Evolutionary conservation across 1,140 invertebrate species (phyloP).

Genomic region (Zaprionus camerounensis): DNA sequence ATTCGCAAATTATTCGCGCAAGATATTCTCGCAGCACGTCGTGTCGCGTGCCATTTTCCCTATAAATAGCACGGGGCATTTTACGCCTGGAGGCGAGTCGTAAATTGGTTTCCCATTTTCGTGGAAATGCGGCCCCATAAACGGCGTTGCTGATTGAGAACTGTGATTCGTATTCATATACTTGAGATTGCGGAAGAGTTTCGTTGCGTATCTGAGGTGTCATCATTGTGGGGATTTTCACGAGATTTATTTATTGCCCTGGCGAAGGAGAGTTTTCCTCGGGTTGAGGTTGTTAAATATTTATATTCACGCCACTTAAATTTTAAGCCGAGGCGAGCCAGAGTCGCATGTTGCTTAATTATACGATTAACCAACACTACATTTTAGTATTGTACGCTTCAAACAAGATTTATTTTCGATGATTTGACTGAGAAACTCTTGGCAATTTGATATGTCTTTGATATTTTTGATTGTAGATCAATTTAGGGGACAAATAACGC

Average conservation of each 20-base stretch:
- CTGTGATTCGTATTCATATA: neutral
- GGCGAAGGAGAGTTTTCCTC: neutral
- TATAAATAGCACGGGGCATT: slow-evolving; percentile 31
- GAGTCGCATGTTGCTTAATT: neutral
- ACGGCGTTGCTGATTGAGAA: slow-evolving; percentile 1
- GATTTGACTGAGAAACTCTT: too few relatives aligned
- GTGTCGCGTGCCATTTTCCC: slow-evolving; percentile 42
- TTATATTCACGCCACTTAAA: neutral
- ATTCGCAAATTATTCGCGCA: slow-evolving; percentile 3
- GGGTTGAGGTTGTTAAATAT: neutral
- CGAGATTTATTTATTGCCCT: neutral
- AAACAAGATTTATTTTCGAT: too few relatives aligned
- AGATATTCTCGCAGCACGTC: slow-evolving; percentile 17
- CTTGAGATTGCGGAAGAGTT: neutral
- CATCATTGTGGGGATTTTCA: neutral
- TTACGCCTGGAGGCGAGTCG: slow-evolving; percentile 5
- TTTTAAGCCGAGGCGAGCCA: neutral
- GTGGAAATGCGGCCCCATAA: neutral
- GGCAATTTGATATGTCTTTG: too few relatives aligned
- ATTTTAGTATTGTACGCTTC: too few relatives aligned
- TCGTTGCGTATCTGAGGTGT: neutral
- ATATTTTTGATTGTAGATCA: too few relatives aligned
- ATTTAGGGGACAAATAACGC: too few relatives aligned
- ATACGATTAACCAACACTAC: too few relatives aligned
- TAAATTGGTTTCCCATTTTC: slow-evolving; percentile 10